Conservation (phyloP, 2,797 vertebrate species). For the Amazona finschi region DNA sequence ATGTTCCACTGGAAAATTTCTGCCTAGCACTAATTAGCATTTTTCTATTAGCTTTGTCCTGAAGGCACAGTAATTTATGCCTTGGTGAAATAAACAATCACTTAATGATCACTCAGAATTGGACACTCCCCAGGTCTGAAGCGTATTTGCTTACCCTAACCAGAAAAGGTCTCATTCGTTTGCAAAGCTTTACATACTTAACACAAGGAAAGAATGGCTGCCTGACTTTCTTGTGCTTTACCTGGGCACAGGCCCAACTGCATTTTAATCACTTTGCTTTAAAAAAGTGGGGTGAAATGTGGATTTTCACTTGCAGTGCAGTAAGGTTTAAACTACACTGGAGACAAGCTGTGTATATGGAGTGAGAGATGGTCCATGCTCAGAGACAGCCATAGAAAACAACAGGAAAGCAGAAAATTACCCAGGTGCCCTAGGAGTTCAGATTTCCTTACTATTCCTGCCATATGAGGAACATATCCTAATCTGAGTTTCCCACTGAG, state of each 20-base stretch:
- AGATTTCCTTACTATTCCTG: neutral
- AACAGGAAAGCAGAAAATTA: neutral
- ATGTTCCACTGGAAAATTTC: conserved; percentile 61
- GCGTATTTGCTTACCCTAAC: conserved; percentile 28
- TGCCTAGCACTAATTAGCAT: conserved; percentile 45
- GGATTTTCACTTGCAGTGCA: neutral
- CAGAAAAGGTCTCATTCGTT: neutral
- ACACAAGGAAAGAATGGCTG: conserved; percentile 2
- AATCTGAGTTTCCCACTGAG: neutral
- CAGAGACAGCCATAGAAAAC: neutral
- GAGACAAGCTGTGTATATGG: neutral
- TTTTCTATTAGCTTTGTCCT: conserved; percentile 65
- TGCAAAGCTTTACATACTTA: conserved; percentile 11
- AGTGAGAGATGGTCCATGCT: neutral
- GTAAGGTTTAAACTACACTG: neutral
- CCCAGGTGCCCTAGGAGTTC: neutral
- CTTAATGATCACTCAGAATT: conserved; percentile 17
- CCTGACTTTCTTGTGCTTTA: conserved; percentile 5
- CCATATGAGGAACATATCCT: neutral
- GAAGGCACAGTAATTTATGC: conserved; percentile 36
- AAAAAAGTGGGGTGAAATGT: neutral
- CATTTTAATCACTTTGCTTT: conserved; percentile 27
- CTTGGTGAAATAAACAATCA: conserved; percentile 38
- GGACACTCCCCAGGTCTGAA: conserved; percentile 20
- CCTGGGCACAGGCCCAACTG: neutral